Evolutionary conservation across 2,888 invertebrate species (phyloP).

Genomic region (Cybosia mesomella): DNA sequence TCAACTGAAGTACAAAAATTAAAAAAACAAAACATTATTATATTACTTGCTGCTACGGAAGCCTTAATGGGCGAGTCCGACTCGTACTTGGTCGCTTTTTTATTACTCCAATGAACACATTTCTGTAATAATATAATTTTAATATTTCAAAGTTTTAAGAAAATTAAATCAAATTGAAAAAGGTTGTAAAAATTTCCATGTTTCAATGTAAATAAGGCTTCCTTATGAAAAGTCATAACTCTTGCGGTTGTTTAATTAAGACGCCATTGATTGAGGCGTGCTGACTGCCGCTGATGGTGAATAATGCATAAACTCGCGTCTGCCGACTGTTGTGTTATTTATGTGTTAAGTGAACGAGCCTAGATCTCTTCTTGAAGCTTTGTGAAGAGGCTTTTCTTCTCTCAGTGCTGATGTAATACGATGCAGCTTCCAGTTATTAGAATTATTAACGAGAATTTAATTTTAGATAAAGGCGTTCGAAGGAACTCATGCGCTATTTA

Average conservation of each 20-base stretch:
- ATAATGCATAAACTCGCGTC: conserved; percentile 57
- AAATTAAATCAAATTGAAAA: background rate
- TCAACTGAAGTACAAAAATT: too few relatives aligned
- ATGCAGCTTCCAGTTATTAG: background rate
- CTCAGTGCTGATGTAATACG: background rate
- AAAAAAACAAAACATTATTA: too few relatives aligned
- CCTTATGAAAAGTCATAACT: conserved; percentile 42
- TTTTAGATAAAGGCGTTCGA: background rate
- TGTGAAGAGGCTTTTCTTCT: conserved; percentile 14
- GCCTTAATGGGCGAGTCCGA: too few relatives aligned
- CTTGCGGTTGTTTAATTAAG: conserved; percentile 58
- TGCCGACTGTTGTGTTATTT: conserved; percentile 51
- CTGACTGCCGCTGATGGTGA: conserved; percentile 33
- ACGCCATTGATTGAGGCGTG: conserved; percentile 50
- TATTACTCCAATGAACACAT: too few relatives aligned
- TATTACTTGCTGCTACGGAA: too few relatives aligned
- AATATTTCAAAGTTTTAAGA: background rate
- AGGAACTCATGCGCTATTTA: too few relatives aligned
- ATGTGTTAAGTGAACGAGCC: conserved; percentile 48
- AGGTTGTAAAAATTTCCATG: conserved; percentile 18
- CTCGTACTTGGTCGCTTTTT: too few relatives aligned
- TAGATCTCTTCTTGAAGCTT: conserved; percentile 27
- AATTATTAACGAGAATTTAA: background rate
- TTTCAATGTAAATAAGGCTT: conserved; percentile 35
- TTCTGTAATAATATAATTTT: too few relatives aligned